Percentiles rank a stretch among this genome's conserved stretches.
These are phyloP conservation scores for Porites australiensis DNA, from an alignment of 64 coral and sea anemone species.

Conservation along the genomic window DNA sequence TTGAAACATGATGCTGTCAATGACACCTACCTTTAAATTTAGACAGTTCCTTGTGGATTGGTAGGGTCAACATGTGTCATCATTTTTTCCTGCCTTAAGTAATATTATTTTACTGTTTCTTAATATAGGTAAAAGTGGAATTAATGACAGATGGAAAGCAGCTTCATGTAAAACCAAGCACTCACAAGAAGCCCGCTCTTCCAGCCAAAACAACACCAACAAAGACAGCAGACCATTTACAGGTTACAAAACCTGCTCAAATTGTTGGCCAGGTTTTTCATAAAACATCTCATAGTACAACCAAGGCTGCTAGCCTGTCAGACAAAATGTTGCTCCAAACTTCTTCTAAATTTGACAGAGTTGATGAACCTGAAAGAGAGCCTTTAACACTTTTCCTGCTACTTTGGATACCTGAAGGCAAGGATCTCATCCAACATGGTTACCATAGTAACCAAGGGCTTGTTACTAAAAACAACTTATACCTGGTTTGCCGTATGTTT, in stretches of 20 bases:
- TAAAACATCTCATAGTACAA: neutral
- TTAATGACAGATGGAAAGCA: conserved; percentile 75
- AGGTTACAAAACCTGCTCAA: conserved; percentile 55
- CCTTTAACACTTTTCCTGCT: conserved; percentile 73
- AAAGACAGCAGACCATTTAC: neutral
- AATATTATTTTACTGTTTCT: neutral
- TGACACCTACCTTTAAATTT: too few species aligned
- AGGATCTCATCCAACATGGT: conserved; percentile 31
- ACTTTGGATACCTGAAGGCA: conserved; percentile 96
- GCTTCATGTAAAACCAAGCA: conserved; percentile 33
- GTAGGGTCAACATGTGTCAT: neutral
- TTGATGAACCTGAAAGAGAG: conserved; percentile 38
- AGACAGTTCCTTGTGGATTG: neutral
- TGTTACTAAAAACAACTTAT: conserved; percentile 71
- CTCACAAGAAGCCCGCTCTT: conserved; percentile 14
- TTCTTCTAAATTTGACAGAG: neutral
- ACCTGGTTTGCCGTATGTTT: conserved; percentile 93
- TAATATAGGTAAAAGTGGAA: conserved; percentile 61
- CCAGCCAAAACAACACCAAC: neutral
- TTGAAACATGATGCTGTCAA: too few species aligned
- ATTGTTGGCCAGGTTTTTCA: neutral
- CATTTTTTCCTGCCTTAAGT: neutral
- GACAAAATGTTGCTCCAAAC: neutral
- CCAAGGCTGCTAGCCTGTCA: neutral
- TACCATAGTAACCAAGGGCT: conserved; percentile 6